phyloP scores from a whole-genome alignment of 2,888 invertebrate species.

The Odontocolon sp. region DNA sequence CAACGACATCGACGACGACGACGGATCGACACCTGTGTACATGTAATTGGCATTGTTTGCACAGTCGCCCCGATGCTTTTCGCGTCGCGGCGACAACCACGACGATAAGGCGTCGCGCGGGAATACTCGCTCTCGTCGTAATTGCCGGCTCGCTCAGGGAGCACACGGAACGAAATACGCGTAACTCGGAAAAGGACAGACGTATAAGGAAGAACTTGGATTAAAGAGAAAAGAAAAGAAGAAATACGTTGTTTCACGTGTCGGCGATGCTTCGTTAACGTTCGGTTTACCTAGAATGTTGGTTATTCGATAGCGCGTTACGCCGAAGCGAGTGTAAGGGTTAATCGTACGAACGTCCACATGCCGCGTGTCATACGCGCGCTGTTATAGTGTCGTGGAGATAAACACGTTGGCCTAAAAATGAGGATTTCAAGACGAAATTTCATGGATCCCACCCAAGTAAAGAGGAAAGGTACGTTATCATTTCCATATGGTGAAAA shows the following conservation, averaged over 20 bases:
- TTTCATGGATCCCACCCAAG: slow-evolving; percentile 51
- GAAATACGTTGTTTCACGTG: slow-evolving; percentile 3
- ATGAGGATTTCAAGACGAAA: slow-evolving; percentile 20
- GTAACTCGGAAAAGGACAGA: neutral
- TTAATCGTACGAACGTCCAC: slow-evolving; percentile 35
- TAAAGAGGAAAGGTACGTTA: slow-evolving; percentile 61
- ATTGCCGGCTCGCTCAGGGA: slow-evolving; percentile 43
- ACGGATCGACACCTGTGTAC: slow-evolving; percentile 76
- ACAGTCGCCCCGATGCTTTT: slow-evolving; percentile 68
- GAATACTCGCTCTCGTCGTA: slow-evolving; percentile 46
- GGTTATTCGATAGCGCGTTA: slow-evolving; percentile 70
- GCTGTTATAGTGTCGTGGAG: slow-evolving; percentile 45
- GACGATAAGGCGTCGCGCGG: slow-evolving; percentile 40
- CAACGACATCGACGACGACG: slow-evolving; percentile 56
- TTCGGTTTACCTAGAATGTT: slow-evolving; percentile 67
- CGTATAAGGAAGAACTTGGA: neutral
- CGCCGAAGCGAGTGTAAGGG: slow-evolving; percentile 47
- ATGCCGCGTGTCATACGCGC: slow-evolving; percentile 45
- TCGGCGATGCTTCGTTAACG: slow-evolving; percentile 15
- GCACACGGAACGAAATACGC: slow-evolving; percentile 4
- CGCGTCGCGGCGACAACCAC: slow-evolving; percentile 56
- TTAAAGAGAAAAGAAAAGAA: slow-evolving; percentile 12
- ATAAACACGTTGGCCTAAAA: slow-evolving; percentile 20
- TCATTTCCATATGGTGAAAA: too few relatives aligned
- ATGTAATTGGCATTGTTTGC: slow-evolving; percentile 78